Base-by-base conservation (phyloP, 2,113 vertebrate species). In the Sebastes schlegelii region DNA sequence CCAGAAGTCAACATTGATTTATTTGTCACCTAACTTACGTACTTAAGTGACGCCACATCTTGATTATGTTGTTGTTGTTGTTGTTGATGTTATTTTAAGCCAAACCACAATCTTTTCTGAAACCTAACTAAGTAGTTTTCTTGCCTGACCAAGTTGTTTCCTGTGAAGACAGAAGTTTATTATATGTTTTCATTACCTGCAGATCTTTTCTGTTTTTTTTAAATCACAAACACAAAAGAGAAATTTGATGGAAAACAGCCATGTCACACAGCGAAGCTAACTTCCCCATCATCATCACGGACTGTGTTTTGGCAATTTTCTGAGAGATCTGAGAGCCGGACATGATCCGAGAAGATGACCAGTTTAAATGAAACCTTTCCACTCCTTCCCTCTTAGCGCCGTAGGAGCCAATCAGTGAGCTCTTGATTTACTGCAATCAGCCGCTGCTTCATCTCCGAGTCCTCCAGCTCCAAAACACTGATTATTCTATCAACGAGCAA, bases 351-450 rank as follows among this genome's bases (percentile, higher is more conserved):
- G 26, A 43, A 49, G 34, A 66, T 45, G 49, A 34, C n/a, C 34
- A 43, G 5, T 40, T 48, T 21, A 49, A 80, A 73, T 58, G 2
- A 49, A 67, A 43, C 17, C 6, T n/a, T 21, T 52, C 7, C n/a
- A 61, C 34, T 74, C 45, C 14, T 8, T 34, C 13, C 13, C 4
- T 19, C 45, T 71, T 43, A 42, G 8, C 16, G 21, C 17, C 17
- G 5, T 1, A 11, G 62, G 34, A 82, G 71, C 64, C 61, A 70
- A 82, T 69, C 80, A 76, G 13, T 0, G 10, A 13, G 34, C n/a
- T 11, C 19, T 19, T 67, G 26, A 69, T 77, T 57, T 16, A 26
- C n/a, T 26, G 5, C 57, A 43, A 71, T 65, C 74, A 77, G 16
- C 23, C 1, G 23, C 58, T 19, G 21, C 12, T 52, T 77, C 17